phyloP scores from a whole-genome alignment of 2,888 invertebrate genomes.

The Homarus gammarus region DNA sequence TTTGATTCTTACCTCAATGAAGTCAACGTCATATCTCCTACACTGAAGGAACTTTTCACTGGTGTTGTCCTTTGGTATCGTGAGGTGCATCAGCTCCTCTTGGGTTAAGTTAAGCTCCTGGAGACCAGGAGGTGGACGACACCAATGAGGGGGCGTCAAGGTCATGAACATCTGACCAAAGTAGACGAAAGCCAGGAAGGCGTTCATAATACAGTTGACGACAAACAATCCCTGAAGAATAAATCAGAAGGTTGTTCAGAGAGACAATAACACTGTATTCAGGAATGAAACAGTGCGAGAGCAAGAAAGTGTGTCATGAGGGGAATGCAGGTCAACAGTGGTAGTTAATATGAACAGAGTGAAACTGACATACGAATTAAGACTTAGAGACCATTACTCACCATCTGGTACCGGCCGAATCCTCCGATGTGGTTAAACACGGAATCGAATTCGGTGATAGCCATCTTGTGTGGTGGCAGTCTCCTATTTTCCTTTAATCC shows the following conservation, averaged over 20 bases:
- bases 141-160: slow-evolving; percentile 92
- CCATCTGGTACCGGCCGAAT: slow-evolving; percentile 57
- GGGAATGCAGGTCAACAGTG: not conserved
- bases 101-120: not conserved
- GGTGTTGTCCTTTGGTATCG: not conserved
- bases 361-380: too few relatives aligned
- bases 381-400: not conserved
- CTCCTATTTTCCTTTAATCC: too few relatives aligned
- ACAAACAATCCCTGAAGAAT: not conserved
- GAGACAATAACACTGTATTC: not conserved
- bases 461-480: slow-evolving; percentile 19
- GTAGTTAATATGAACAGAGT: too few relatives aligned
- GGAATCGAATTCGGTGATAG: slow-evolving; percentile 37
- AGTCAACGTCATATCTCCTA: not conserved
- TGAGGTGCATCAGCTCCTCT: not conserved
- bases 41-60: not conserved
- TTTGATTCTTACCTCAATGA: not conserved
- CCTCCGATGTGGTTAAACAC: slow-evolving; percentile 47
- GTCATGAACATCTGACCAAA: slow-evolving; percentile 96
- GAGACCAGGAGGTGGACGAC: slow-evolving; percentile 84
- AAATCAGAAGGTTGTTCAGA: too few relatives aligned
- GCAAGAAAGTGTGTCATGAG: not conserved
- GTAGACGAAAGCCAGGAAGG: slow-evolving; percentile 89
- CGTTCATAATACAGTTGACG: slow-evolving; percentile 59
- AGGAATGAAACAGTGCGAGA: not conserved